These are phyloP conservation scores for Apteryx owenii DNA, from an alignment of 2,113 vertebrate genomes.

Conservation along the genomic window DNA sequence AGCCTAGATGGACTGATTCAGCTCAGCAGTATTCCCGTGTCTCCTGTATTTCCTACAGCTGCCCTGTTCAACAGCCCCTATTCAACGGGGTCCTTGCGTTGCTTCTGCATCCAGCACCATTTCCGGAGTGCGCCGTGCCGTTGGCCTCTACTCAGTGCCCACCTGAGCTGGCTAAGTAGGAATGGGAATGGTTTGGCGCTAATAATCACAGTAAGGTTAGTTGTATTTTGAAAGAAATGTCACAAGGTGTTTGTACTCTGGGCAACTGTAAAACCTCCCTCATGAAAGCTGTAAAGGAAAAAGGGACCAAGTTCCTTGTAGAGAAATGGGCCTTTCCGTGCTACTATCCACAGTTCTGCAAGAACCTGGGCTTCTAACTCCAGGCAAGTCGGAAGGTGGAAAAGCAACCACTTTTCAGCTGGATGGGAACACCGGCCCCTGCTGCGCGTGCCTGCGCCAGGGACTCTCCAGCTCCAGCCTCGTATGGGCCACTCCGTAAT, in stretches of 20 bases:
- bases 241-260: too few species aligned
- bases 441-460: accelerated
- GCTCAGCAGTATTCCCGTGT: accelerated
- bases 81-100: background rate
- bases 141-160: background rate
- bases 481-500: background rate
- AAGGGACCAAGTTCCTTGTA: background rate
- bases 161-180: too few species aligned
- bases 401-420: background rate
- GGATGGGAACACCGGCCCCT: too few species aligned
- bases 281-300: background rate
- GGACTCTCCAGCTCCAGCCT: background rate
- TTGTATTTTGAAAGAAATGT: background rate
- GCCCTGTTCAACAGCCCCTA: background rate
- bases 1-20: background rate
- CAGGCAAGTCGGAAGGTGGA: background rate
- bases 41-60: background rate
- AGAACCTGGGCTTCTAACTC: background rate
- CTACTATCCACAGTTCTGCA: background rate
- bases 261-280: background rate
- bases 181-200: background rate
- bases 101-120: background rate
- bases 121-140: accelerated
- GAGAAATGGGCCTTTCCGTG: background rate
- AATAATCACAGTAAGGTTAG: background rate